Percentiles rank a stretch among this genome's conserved stretches.
phyloP scores from a whole-genome alignment of 2,113 vertebrate genomes.

The Ceyx cyanopectus region DNA sequence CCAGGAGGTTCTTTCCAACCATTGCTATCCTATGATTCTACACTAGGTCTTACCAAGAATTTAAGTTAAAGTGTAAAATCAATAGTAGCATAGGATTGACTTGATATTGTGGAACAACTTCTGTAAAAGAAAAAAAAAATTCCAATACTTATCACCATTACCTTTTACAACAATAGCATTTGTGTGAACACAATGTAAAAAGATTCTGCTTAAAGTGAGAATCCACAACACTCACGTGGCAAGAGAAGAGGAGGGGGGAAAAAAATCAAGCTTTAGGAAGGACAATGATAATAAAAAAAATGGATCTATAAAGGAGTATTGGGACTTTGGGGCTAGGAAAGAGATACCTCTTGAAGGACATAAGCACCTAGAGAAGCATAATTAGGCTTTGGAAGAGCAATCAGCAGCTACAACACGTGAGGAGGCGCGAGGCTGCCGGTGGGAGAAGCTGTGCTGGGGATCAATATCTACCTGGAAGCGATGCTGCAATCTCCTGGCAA shows the following conservation, averaged over 20 bases:
- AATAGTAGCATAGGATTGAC: background rate
- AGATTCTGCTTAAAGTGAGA: background rate
- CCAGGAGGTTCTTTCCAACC: too few relatives aligned
- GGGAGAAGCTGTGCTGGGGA: background rate
- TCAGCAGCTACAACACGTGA: background rate
- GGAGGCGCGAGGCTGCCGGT: background rate
- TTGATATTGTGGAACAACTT: background rate
- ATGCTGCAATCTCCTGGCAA: background rate
- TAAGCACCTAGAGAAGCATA: background rate
- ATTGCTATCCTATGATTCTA: too few relatives aligned
- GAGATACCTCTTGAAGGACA: slow-evolving; percentile 20
- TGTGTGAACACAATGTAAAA: background rate
- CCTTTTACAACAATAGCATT: background rate
- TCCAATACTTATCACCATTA: background rate
- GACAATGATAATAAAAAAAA: background rate
- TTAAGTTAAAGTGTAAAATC: background rate
- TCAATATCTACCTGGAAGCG: background rate
- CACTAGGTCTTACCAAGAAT: background rate
- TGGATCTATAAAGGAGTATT: background rate
- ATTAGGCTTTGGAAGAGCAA: slow-evolving; percentile 14
- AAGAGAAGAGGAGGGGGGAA: background rate
- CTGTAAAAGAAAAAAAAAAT: background rate
- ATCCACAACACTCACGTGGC: background rate
- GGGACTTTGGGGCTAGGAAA: slow-evolving; percentile 3
- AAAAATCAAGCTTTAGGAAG: background rate